Percentiles rank a stretch among this genome's conserved stretches.
phyloP scores from a whole-genome alignment of 2,888 invertebrate species.

The Branchellion lobata region DNA sequence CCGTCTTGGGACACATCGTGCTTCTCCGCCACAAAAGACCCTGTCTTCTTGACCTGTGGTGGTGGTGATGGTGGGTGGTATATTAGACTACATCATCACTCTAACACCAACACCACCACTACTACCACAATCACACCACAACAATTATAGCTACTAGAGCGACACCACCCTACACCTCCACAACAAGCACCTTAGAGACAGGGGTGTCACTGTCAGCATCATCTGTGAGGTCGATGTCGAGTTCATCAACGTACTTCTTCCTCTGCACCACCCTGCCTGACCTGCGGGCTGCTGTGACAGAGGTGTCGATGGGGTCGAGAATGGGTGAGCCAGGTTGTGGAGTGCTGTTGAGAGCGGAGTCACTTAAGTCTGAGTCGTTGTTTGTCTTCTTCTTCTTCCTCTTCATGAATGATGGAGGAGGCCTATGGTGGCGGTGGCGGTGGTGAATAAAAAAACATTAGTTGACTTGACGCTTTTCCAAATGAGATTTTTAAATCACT shows the following conservation, averaged over 20 bases:
- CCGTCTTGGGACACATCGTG: conserved; percentile 34
- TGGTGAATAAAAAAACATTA: too few species aligned
- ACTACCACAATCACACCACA: too few species aligned
- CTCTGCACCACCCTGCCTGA: conserved; percentile 61
- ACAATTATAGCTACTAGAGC: too few species aligned
- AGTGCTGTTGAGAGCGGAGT: conserved; percentile 32
- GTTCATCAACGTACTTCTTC: conserved; percentile 62
- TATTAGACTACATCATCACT: too few species aligned
- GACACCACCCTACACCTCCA: too few species aligned
- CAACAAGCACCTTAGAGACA: conserved; percentile 13
- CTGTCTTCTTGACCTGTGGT: neutral
- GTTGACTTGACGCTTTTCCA: too few species aligned
- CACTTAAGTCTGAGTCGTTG: conserved; percentile 43
- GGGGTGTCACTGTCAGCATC: conserved; percentile 42
- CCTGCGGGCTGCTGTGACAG: conserved; percentile 59
- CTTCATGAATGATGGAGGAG: conserved; percentile 58
- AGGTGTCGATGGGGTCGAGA: conserved; percentile 34
- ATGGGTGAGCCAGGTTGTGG: conserved; percentile 20
- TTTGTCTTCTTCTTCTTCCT: conserved; percentile 55
- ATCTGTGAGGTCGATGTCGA: conserved; percentile 60
- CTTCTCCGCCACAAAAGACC: neutral
- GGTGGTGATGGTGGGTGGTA: neutral
- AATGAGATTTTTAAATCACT: neutral
- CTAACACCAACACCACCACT: too few species aligned
- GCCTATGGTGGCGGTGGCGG: conserved; percentile 52